Conservation (phyloP, 1,140 invertebrate species). For the Drosophila nigromelanica region DNA sequence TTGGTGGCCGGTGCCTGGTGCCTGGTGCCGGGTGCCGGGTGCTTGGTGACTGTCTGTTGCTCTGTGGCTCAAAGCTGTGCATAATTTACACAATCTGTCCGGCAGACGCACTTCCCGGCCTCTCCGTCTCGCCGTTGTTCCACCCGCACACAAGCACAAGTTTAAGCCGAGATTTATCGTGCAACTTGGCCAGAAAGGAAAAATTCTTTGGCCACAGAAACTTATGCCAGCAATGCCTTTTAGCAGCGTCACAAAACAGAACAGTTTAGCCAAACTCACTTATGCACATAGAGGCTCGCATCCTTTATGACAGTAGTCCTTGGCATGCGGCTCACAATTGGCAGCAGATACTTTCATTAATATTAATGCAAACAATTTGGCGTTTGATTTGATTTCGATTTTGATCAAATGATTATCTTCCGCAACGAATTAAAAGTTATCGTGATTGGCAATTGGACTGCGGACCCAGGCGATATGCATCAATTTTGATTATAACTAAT, state of each 20-base stretch:
- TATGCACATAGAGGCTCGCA: not conserved
- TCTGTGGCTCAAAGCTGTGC: conserved; percentile 55
- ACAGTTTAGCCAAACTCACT: conserved; percentile 9
- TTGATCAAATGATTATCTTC: conserved; percentile 20
- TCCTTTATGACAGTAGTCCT: conserved; percentile 47
- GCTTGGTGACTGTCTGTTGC: conserved; percentile 28
- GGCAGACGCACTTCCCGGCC: not conserved
- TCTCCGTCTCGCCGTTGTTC: not conserved
- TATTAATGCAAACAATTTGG: conserved; percentile 52
- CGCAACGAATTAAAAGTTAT: conserved; percentile 63
- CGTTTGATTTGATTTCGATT: conserved; percentile 16
- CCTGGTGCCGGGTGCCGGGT: conserved; percentile 22
- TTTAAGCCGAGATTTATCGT: conserved; percentile 74
- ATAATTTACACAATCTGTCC: conserved; percentile 76
- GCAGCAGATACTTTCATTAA: conserved; percentile 28
- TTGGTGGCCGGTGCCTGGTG: conserved; percentile 32
- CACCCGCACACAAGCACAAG: conserved; percentile 37
- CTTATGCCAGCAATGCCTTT: conserved; percentile 70
- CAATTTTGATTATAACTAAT: conserved; percentile 53
- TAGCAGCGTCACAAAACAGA: conserved; percentile 27
- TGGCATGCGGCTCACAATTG: conserved; percentile 18
- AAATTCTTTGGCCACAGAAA: conserved; percentile 51
- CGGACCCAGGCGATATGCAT: conserved; percentile 29
- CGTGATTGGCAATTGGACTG: conserved; percentile 40
- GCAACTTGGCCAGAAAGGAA: conserved; percentile 58